These are phyloP conservation scores for Deilephila elpenor DNA, from an alignment of 2,888 invertebrate genomes.

Conservation along the genomic window DNA sequence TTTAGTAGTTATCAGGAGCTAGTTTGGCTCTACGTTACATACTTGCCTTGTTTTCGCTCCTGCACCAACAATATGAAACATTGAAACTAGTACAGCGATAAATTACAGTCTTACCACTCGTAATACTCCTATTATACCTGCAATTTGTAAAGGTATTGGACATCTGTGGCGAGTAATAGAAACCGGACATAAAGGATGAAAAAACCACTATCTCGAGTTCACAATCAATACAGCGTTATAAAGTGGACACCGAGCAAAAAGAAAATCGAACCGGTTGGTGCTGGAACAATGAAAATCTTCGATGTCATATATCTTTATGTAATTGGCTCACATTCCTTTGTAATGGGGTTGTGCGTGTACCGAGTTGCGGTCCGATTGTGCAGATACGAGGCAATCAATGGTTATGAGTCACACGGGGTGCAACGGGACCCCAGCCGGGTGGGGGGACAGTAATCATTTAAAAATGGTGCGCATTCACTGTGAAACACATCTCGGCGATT, in stretches of 20 bases:
- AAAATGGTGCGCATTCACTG: constrained; percentile 73
- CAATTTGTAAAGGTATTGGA: neutral
- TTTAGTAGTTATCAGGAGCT: constrained; percentile 22
- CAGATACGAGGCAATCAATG: constrained; percentile 70
- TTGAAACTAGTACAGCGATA: neutral
- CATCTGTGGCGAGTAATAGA: neutral
- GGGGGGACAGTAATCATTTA: constrained; percentile 69
- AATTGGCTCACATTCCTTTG: constrained; percentile 76
- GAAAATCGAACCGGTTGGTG: constrained; percentile 48
- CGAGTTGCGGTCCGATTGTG: constrained; percentile 66
- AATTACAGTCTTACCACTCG: neutral
- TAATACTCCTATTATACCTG: neutral
- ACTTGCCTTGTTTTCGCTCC: neutral
- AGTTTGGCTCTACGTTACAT: neutral
- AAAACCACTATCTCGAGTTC: constrained; percentile 7
- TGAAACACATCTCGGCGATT: constrained; percentile 77
- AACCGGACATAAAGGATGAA: neutral
- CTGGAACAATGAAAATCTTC: constrained; percentile 71
- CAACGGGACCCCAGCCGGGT: constrained; percentile 30
- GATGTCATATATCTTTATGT: constrained; percentile 71
- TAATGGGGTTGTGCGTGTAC: constrained; percentile 65
- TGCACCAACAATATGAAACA: neutral
- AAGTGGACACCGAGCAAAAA: constrained; percentile 52
- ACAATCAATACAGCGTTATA: constrained; percentile 47
- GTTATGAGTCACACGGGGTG: constrained; percentile 60